phyloP scores from a whole-genome alignment of 1,140 invertebrate species.

The Psilanteris sp. region DNA sequence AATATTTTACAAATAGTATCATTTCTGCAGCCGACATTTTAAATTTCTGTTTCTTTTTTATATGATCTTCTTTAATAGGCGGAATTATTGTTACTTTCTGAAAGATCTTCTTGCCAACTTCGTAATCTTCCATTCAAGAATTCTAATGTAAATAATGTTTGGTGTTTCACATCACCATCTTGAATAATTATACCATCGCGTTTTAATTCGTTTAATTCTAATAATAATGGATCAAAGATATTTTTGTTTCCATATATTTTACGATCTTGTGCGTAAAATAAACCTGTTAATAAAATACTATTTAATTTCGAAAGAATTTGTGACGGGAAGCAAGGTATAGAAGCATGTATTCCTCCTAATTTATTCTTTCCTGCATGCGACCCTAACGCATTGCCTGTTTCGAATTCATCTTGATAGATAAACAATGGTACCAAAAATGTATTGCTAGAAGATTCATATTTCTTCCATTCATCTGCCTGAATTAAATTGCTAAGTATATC shows the following conservation, averaged over 20 bases:
- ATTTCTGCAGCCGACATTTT: slow-evolving; percentile 41
- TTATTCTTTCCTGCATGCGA: slow-evolving; percentile 55
- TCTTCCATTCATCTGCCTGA: slow-evolving; percentile 13
- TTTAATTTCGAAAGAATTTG: slow-evolving; percentile 2
- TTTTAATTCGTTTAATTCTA: slow-evolving; percentile 32
- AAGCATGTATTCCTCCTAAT: slow-evolving; percentile 44
- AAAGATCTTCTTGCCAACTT: neutral
- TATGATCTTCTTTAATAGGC: slow-evolving; percentile 20
- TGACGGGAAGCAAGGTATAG: slow-evolving; percentile 20
- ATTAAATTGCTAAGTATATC: slow-evolving; percentile 5
- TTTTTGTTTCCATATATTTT: too few species aligned
- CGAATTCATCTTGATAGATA: too few species aligned
- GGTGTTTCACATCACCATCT: too few species aligned
- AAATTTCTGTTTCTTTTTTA: slow-evolving; percentile 6
- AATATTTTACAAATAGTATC: slow-evolving; percentile 29
- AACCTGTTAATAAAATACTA: slow-evolving; percentile 12
- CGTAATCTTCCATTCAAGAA: slow-evolving; percentile 49
- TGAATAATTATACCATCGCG: too few species aligned
- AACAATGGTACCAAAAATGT: slow-evolving; percentile 11
- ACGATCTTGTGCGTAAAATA: slow-evolving; percentile 13
- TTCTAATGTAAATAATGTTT: slow-evolving; percentile 10
- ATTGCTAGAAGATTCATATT: slow-evolving; percentile 2
- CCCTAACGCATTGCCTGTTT: too few species aligned
- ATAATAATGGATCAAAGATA: slow-evolving; percentile 5
- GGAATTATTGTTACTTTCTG: slow-evolving; percentile 18